Conservation (phyloP, 2,888 invertebrate species). For the Hirtodrosophila histrioides region DNA sequence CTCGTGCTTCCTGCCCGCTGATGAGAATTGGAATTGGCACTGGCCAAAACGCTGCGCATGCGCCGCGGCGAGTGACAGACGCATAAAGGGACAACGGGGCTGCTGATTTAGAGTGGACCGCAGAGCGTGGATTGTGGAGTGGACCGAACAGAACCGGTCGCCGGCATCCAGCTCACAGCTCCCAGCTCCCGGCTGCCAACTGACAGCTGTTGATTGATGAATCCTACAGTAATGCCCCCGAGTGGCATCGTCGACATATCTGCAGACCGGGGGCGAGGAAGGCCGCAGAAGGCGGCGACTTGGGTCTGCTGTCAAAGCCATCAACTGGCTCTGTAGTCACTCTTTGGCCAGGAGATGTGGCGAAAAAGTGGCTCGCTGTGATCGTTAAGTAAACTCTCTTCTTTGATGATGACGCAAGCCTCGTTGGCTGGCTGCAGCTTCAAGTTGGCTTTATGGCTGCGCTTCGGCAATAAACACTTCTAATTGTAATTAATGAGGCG, state of each 20-base stretch:
- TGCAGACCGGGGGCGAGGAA: conserved; percentile 25
- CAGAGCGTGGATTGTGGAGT: conserved; percentile 18
- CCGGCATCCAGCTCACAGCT: conserved; percentile 42
- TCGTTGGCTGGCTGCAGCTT: conserved; percentile 27
- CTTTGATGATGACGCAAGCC: conserved; percentile 75
- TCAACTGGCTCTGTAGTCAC: conserved; percentile 34
- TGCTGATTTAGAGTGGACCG: conserved; percentile 42
- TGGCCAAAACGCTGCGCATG: conserved; percentile 58
- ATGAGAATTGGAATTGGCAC: conserved; percentile 31
- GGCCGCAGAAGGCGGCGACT: conserved; percentile 14
- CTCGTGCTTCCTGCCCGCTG: not conserved
- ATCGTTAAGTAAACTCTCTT: conserved; percentile 65
- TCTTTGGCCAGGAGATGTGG: conserved; percentile 24
- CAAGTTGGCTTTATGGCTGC: conserved; percentile 63
- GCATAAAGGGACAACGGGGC: conserved; percentile 42
- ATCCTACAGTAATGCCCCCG: conserved; percentile 69
- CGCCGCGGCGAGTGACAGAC: conserved; percentile 56
- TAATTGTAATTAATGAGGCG: conserved; percentile 80
- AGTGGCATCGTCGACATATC: conserved; percentile 33
- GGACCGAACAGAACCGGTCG: conserved; percentile 52
- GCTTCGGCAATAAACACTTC: conserved; percentile 77
- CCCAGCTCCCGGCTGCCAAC: conserved; percentile 49
- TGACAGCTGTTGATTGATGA: conserved; percentile 80
- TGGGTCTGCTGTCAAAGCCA: conserved; percentile 57
- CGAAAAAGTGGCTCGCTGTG: conserved; percentile 53